Conservation (phyloP, 2,888 invertebrate species). For the Heliconius hortense region DNA sequence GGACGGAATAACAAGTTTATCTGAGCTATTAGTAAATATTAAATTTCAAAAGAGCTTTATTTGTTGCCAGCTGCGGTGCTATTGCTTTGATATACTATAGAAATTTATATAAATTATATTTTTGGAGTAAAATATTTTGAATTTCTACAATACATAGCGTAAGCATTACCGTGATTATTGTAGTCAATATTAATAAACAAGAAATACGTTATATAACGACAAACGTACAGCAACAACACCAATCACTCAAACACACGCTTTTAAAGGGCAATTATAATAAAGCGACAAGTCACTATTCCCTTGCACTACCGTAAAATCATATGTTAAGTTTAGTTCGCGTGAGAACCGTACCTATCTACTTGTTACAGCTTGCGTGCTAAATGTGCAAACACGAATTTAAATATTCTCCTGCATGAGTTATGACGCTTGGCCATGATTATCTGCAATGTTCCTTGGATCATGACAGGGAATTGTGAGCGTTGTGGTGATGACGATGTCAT, state of each 20-base stretch:
- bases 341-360: slow-evolving; percentile 56
- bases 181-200: not conserved
- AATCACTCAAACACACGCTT: not conserved
- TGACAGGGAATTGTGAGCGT: slow-evolving; percentile 39
- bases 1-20: slow-evolving; percentile 73
- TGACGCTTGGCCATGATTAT: slow-evolving; percentile 60
- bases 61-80: slow-evolving; percentile 48
- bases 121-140: slow-evolving; percentile 1
- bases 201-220: not conserved
- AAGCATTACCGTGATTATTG: not conserved
- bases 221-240: not conserved
- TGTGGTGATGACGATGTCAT: slow-evolving; percentile 39
- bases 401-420: slow-evolving; percentile 53
- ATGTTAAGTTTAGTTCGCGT: slow-evolving; percentile 54
- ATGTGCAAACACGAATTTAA: slow-evolving; percentile 64
- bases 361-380: slow-evolving; percentile 62
- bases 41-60: slow-evolving; percentile 63
- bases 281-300: slow-evolving; percentile 30
- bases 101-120: slow-evolving; percentile 31
- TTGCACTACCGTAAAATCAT: slow-evolving; percentile 41
- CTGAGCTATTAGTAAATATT: slow-evolving; percentile 72
- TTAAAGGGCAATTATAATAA: slow-evolving; percentile 24
- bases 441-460: slow-evolving; percentile 52
- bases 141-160: not conserved
- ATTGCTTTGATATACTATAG: slow-evolving; percentile 33